These are phyloP conservation scores for Carpatolechia fugitivella DNA, from an alignment of 2,888 invertebrate species.

Conservation along the genomic window DNA sequence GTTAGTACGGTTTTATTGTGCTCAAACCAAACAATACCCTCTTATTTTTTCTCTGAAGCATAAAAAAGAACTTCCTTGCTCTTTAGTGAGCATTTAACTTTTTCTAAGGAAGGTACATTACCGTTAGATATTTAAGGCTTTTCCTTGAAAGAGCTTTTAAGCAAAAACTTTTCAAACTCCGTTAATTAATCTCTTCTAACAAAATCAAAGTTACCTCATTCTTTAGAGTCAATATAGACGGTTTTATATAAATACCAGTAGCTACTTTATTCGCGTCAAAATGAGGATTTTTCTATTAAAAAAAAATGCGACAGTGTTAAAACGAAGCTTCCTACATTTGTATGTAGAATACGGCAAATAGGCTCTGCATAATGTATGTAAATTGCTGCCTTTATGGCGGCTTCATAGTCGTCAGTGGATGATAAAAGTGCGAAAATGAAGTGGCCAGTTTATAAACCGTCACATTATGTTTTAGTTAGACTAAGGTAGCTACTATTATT, in stretches of 20 bases:
- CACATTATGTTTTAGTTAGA: neutral
- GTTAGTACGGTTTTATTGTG: neutral
- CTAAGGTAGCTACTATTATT: too few relatives aligned
- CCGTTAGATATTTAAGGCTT: too few relatives aligned
- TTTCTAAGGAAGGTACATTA: neutral
- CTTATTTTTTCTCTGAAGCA: neutral
- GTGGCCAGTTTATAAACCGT: neutral
- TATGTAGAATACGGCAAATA: constrained; percentile 1
- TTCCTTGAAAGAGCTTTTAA: too few relatives aligned
- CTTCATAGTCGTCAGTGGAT: neutral
- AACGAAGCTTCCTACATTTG: constrained; percentile 4
- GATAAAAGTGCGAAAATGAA: neutral
- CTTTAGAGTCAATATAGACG: too few relatives aligned
- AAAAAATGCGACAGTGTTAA: neutral
- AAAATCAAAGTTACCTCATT: too few relatives aligned
- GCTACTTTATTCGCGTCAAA: neutral
- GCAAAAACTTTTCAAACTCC: too few relatives aligned
- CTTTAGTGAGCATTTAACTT: neutral
- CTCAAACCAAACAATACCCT: neutral
- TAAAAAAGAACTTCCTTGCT: neutral
- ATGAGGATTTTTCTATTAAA: neutral
- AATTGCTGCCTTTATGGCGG: neutral
- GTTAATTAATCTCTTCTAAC: too few relatives aligned
- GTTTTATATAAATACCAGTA: neutral
- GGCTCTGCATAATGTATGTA: constrained; percentile 6